phyloP scores from a whole-genome alignment of 1,140 invertebrate genomes.

The Bradynema listronoti region DNA sequence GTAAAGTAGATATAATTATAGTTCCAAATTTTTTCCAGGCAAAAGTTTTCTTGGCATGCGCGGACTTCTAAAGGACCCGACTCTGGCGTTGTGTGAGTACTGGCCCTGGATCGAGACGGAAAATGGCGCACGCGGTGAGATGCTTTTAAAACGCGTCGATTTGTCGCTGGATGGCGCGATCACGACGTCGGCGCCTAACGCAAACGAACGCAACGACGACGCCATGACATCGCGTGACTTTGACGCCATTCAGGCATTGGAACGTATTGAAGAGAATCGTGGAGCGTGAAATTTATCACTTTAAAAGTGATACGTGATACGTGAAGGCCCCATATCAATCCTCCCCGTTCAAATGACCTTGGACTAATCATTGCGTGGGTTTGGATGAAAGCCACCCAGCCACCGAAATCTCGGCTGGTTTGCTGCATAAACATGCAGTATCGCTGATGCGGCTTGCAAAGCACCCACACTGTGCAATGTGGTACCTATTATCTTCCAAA shows the following conservation, averaged over 20 bases:
- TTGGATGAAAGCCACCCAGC: too few relatives aligned
- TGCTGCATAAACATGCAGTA: too few relatives aligned
- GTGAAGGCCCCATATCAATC: too few relatives aligned
- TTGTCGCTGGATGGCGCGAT: too few relatives aligned
- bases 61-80: conserved; percentile 2
- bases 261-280: conserved; percentile 6
- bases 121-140: not conserved
- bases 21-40: conserved; percentile 5
- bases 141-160: not conserved
- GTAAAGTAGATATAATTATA: not conserved
- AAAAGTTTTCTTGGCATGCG: not conserved
- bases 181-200: not conserved
- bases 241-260: conserved; percentile 7
- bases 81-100: conserved; percentile 1
- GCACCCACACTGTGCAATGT: too few relatives aligned
- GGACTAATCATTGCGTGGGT: too few relatives aligned
- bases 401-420: too few relatives aligned
- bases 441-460: too few relatives aligned
- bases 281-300: too few relatives aligned
- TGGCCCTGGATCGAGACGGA: conserved; percentile 14
- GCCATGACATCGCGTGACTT: not conserved
- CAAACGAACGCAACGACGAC: not conserved
- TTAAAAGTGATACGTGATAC: too few relatives aligned
- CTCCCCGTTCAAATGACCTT: too few relatives aligned
- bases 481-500: too few relatives aligned